Conservation (phyloP, 92 coral and sea anemone genomes). For the Phenganax marumi region DNA sequence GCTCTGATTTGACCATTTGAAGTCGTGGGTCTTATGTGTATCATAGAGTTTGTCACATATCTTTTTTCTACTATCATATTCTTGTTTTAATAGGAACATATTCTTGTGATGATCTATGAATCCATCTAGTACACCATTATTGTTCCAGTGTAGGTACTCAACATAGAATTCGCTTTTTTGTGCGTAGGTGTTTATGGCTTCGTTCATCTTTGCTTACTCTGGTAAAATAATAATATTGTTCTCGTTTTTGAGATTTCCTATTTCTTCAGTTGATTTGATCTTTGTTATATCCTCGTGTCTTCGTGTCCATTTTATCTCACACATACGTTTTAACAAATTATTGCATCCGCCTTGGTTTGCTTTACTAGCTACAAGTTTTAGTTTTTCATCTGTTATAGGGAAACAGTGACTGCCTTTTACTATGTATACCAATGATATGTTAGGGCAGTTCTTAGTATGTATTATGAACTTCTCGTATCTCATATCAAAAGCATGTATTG, state of each 20-base stretch:
- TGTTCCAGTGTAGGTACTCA: slow-evolving; percentile 46
- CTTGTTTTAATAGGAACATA: slow-evolving; percentile 38
- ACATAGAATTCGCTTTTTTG: no score
- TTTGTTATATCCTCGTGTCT: slow-evolving; percentile 45
- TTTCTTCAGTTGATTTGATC: no score
- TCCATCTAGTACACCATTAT: slow-evolving; percentile 37
- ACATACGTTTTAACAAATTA: slow-evolving; percentile 37
- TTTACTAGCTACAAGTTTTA: slow-evolving; percentile 41
- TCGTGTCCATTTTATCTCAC: slow-evolving; percentile 52
- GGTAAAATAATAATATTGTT: no score
- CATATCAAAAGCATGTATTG: slow-evolving; percentile 49
- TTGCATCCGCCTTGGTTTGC: slow-evolving; percentile 55
- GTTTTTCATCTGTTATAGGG: slow-evolving; percentile 42
- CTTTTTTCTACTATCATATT: slow-evolving; percentile 45
- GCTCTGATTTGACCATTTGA: slow-evolving; percentile 37
- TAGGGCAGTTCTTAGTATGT: slow-evolving; percentile 4
- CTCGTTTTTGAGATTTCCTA: no score
- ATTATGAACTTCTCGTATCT: slow-evolving; percentile 46
- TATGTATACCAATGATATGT: slow-evolving; percentile 29
- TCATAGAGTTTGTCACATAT: slow-evolving; percentile 43
- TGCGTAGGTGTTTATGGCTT: no score
- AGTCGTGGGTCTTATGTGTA: slow-evolving; percentile 36
- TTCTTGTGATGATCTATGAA: slow-evolving; percentile 47
- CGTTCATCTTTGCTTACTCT: no score
- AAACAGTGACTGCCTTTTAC: slow-evolving; percentile 51